Evolutionary conservation across 2,797 vertebrate species (phyloP).

Genomic region (Coendou prehensilis): DNA sequence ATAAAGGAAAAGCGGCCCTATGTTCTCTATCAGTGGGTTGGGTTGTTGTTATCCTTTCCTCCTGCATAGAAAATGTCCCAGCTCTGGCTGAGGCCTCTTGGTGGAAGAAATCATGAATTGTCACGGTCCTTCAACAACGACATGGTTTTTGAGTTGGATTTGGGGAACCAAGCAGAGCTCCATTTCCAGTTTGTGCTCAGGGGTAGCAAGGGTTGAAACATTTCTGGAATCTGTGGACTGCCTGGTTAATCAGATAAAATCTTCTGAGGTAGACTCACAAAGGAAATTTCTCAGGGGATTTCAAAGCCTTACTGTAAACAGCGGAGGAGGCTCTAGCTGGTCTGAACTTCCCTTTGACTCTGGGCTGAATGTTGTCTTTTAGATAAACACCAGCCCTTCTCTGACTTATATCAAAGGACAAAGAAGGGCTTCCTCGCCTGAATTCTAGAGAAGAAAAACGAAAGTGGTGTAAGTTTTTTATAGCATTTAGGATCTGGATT

Average conservation of each 20-base stretch:
- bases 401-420: neutral
- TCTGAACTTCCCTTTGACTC: constrained; percentile 15
- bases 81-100: neutral
- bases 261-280: neutral
- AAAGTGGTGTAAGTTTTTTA: neutral
- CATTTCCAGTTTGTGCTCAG: constrained; percentile 34
- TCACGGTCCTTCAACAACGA: neutral
- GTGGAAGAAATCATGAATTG: neutral
- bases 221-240: constrained; percentile 56
- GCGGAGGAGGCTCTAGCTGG: neutral
- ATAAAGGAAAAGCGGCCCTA: neutral
- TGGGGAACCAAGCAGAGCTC: neutral
- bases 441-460: neutral
- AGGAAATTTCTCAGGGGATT: constrained; percentile 32
- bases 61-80: neutral
- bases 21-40: neutral
- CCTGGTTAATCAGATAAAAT: constrained; percentile 67
- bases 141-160: constrained; percentile 3
- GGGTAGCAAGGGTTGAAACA: neutral
- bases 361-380: neutral
- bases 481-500: neutral
- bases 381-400: neutral
- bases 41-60: neutral
- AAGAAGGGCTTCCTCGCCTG: neutral
- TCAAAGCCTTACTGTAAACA: constrained; percentile 44